phyloP scores from a whole-genome alignment of 2,888 invertebrate genomes.

The Drosophila mimetica region DNA sequence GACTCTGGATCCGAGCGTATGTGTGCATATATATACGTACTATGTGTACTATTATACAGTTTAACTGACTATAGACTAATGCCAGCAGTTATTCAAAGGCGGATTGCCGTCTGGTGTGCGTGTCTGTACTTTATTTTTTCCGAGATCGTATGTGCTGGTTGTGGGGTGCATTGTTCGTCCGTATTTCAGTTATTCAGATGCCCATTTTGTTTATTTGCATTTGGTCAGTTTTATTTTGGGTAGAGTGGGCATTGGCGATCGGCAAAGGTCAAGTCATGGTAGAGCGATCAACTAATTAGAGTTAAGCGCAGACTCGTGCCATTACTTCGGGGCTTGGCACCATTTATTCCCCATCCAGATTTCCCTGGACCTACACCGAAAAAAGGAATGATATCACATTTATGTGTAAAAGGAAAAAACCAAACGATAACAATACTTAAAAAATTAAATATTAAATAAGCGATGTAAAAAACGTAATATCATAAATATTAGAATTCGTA shows the following conservation, averaged over 20 bases:
- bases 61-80: slow-evolving; percentile 65
- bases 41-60: slow-evolving; percentile 41
- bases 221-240: slow-evolving; percentile 8
- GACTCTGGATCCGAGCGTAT: slow-evolving; percentile 5
- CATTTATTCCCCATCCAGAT: not conserved
- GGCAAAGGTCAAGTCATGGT: slow-evolving; percentile 77
- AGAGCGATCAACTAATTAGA: slow-evolving; percentile 75
- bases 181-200: slow-evolving; percentile 22
- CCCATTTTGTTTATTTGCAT: slow-evolving; percentile 8
- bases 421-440: not conserved
- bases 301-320: slow-evolving; percentile 49
- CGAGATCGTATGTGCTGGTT: slow-evolving; percentile 17
- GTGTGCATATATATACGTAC: slow-evolving; percentile 4
- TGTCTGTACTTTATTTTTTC: slow-evolving; percentile 13
- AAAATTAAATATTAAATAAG: too few relatives aligned
- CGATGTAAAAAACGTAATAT: too few relatives aligned
- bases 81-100: slow-evolving; percentile 45
- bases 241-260: not conserved
- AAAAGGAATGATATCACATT: not conserved
- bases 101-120: slow-evolving; percentile 17
- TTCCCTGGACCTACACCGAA: not conserved
- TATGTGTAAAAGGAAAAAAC: not conserved
- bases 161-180: slow-evolving; percentile 36
- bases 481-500: too few relatives aligned
- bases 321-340: slow-evolving; percentile 38